phyloP scores from a whole-genome alignment of 2,113 vertebrate species.

The Lophius piscatorius region DNA sequence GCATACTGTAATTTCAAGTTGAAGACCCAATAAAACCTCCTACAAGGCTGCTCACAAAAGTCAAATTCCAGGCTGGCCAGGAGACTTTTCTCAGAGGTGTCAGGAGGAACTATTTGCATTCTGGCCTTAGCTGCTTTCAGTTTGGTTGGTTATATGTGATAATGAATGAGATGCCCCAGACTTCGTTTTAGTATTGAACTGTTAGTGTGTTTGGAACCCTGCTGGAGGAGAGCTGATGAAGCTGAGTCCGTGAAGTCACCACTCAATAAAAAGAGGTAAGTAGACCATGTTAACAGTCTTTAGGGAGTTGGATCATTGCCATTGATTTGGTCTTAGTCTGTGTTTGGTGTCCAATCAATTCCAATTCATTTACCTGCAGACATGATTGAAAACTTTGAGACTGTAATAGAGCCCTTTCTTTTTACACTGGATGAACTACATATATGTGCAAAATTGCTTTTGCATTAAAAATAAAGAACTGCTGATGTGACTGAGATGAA shows the following conservation, averaged over 20 bases:
- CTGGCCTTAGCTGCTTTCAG: conserved; percentile 8
- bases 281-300: conserved; percentile 21
- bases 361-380: conserved; percentile 2
- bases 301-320: conserved; percentile 3
- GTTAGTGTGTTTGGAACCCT: background rate
- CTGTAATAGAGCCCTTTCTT: background rate
- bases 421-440: background rate
- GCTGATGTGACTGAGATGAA: conserved; percentile 6
- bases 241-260: conserved; percentile 16
- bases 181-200: conserved; percentile 48
- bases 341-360: conserved; percentile 4
- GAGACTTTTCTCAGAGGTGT: conserved; percentile 3
- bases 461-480: background rate
- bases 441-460: conserved; percentile 8
- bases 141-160: conserved; percentile 27
- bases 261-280: conserved; percentile 13
- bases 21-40: conserved; percentile 10
- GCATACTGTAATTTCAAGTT: background rate
- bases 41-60: conserved; percentile 32
- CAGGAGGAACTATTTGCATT: conserved; percentile 11
- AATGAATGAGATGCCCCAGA: conserved; percentile 41
- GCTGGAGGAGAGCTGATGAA: conserved; percentile 25
- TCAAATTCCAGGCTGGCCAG: background rate
- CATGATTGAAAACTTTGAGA: background rate
- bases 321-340: conserved; percentile 29